Evolutionary conservation across 2,888 invertebrate genomes (phyloP).

Genomic region (Isoperla grammatica): DNA sequence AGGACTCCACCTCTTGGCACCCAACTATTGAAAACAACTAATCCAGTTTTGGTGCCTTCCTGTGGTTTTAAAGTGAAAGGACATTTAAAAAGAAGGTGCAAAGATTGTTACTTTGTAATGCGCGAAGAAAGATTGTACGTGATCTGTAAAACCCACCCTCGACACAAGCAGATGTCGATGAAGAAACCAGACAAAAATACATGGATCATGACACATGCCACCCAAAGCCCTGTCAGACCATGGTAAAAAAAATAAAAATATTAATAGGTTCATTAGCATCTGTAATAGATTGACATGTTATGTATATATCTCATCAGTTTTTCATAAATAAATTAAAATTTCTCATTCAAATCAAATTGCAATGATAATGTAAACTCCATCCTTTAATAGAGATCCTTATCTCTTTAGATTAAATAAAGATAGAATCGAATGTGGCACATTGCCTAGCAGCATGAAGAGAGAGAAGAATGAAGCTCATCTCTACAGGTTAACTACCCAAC

Average conservation of each 20-base stretch:
- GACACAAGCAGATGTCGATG: slow-evolving; percentile 78
- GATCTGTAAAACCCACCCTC: slow-evolving; percentile 66
- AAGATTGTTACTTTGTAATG: slow-evolving; percentile 68
- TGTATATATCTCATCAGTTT: no score
- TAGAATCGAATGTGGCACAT: no score
- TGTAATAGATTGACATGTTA: no score
- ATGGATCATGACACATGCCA: slow-evolving; percentile 71
- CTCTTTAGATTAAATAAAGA: no score
- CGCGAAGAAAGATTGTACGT: slow-evolving; percentile 63
- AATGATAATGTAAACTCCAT: no score
- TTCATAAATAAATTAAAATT: no score
- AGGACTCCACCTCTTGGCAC: no score
- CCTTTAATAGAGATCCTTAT: no score
- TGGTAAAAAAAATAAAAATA: slow-evolving; percentile 43
- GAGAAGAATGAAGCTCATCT: no score
- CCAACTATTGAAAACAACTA: slow-evolving; percentile 35
- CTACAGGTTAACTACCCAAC: no score
- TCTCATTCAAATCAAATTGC: background rate
- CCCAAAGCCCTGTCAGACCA: slow-evolving; percentile 53
- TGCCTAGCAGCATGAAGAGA: no score
- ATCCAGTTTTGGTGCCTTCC: slow-evolving; percentile 40
- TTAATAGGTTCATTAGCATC: background rate
- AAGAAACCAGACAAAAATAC: slow-evolving; percentile 61
- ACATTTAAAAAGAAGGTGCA: slow-evolving; percentile 62
- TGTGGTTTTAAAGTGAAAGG: slow-evolving; percentile 71